Base-by-base conservation (phyloP, 2,888 invertebrate species). In the Pristionchus exspectatus region DNA sequence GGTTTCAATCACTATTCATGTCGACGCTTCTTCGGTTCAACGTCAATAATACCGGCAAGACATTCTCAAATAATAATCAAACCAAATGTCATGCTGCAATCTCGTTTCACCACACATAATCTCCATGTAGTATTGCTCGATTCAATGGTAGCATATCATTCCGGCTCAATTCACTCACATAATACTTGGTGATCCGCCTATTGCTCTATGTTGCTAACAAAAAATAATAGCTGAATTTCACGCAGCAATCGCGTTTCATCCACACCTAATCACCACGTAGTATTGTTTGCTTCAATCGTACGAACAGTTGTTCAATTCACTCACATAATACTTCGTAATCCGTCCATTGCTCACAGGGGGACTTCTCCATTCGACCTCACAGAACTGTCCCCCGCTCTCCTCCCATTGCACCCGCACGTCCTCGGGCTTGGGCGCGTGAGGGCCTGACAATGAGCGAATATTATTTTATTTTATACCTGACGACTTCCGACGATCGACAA, bases 281-380 rank as follows among this genome's bases (percentile, higher is more conserved):
- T 63, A 2, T 21, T 7, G 16, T 7, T 63, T 63, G 7, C 24
- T 63, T 63, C 63, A 63, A 63, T 63, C 24, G 24, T 63, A n/a
- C 2, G 2, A 63, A 5, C 54, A 16, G n/a, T n/a, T 54, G 2
- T 5, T 21, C 59, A 21, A 59, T 9, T 7, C 10, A 88, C 90
- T 89, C 50, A 93, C 94, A 91, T 92, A 94, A 88, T 94, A 94
- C 77, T 92, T 92, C 21, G 88, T 92, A 50, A 95, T 94, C 24
- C 93, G 91, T 44, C 94, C 95, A 87, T 93, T 93, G 44, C 94
- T 90, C 59, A 90, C 91, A 4, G 91, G 90, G 4, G 95, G 94
- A 18, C 92, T 91, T 27, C 92, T 92, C 95, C 95, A 95, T 90
- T 95, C 94, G 27, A 95, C 93, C 90, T 95, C 94, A 87, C 95